A percentile compares a stretch with the other conserved stretches of the same genome.
phyloP scores from a whole-genome alignment of 2,888 invertebrate species.

The Ichneumon xanthorius region DNA sequence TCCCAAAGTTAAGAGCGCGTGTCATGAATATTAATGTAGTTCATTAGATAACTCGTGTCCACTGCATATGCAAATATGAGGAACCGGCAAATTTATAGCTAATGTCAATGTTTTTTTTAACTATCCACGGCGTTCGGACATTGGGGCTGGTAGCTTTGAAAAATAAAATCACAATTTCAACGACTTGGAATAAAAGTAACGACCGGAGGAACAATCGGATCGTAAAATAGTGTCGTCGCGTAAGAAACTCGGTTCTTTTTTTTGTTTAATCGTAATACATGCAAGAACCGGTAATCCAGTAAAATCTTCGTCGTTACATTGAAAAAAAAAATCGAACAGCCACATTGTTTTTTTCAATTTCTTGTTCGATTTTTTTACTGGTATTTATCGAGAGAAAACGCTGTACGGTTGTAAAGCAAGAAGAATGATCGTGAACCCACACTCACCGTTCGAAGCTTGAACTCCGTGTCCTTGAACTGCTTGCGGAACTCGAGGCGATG shows the following conservation, averaged over 20 bases:
- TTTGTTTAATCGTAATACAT: constrained; percentile 61
- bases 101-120: not conserved
- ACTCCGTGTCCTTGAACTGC: constrained; percentile 87
- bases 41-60: constrained; percentile 2
- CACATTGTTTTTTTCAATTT: not conserved
- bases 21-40: constrained; percentile 30
- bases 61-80: not conserved
- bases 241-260: constrained; percentile 55
- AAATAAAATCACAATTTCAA: not conserved
- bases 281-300: constrained; percentile 67
- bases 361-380: not conserved
- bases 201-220: constrained; percentile 70
- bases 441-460: constrained; percentile 87
- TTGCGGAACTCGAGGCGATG: constrained; percentile 85
- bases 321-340: not conserved
- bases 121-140: not conserved
- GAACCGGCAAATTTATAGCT: not conserved
- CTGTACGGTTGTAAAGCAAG: not conserved
- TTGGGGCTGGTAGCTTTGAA: not conserved
- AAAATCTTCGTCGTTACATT: not conserved
- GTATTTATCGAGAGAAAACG: not conserved
- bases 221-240: constrained; percentile 74
- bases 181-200: constrained; percentile 7
- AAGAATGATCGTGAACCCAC: constrained; percentile 45
- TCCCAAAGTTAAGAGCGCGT: not conserved